Evolutionary conservation across 2,888 invertebrate species (phyloP).

Genomic region (Troilus luridus): DNA sequence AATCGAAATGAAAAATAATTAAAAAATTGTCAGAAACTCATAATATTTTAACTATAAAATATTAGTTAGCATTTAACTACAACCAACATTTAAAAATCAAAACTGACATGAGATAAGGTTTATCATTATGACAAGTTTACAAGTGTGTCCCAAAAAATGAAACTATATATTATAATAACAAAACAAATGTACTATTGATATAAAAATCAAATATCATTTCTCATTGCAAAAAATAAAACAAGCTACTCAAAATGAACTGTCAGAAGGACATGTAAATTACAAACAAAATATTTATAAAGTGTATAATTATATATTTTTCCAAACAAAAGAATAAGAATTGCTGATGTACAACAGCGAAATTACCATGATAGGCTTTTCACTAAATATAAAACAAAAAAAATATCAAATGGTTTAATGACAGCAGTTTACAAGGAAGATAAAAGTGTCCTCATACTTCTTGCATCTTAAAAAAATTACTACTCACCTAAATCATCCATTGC

Average conservation of each 20-base stretch:
- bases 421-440: neutral
- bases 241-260: neutral
- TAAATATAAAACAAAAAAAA: neutral
- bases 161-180: neutral
- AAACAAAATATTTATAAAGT: neutral
- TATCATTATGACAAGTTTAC: neutral
- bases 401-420: slow-evolving; percentile 11
- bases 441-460: neutral
- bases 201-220: neutral
- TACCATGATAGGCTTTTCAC: neutral
- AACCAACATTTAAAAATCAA: neutral
- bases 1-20: too few relatives aligned
- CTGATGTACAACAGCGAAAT: neutral
- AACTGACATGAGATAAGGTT: neutral
- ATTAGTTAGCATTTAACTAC: neutral
- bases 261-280: neutral
- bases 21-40: too few relatives aligned
- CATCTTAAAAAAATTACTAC: neutral
- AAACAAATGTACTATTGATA: neutral
- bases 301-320: neutral
- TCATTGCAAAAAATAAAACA: neutral
- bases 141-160: neutral
- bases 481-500: slow-evolving; percentile 59
- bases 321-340: neutral
- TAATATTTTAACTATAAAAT: too few relatives aligned